Evolutionary conservation across 2,797 vertebrate genomes (phyloP).

Genomic region (Alauda arvensis): DNA sequence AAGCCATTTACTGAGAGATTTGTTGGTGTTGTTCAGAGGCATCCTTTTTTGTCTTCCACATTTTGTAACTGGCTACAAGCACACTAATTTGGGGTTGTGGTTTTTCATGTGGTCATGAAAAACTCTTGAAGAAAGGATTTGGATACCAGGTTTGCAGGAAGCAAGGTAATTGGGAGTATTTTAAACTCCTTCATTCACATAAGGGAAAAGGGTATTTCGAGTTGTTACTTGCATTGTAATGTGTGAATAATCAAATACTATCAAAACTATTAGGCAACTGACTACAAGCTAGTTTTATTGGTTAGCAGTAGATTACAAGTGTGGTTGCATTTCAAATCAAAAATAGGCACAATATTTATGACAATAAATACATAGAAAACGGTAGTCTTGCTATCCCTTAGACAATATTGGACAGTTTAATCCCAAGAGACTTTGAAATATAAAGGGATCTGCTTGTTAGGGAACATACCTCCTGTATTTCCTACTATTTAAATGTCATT

Average conservation of each 20-base stretch:
- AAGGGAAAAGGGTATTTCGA: neutral
- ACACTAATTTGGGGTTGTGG: neutral
- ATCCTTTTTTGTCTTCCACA: neutral
- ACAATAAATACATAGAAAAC: neutral
- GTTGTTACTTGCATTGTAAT: neutral
- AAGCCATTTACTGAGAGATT: neutral
- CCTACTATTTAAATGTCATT: neutral
- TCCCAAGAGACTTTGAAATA: neutral
- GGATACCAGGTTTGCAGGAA: conserved; percentile 31
- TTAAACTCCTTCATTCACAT: neutral
- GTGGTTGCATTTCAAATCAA: neutral
- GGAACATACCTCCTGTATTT: neutral
- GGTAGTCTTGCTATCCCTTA: neutral
- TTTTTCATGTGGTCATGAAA: neutral
- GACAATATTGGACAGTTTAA: neutral
- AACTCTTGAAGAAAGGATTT: conserved; percentile 55
- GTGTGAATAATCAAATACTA: neutral
- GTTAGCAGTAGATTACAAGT: neutral
- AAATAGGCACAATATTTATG: neutral
- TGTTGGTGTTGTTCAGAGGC: conserved; percentile 1
- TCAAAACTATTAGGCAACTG: neutral
- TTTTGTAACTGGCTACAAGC: neutral
- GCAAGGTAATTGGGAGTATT: neutral
- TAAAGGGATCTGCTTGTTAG: neutral
- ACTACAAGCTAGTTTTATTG: neutral